Evolutionary conservation across 2,113 vertebrate species (phyloP).

Genomic region (Sapayoa aenigma): DNA sequence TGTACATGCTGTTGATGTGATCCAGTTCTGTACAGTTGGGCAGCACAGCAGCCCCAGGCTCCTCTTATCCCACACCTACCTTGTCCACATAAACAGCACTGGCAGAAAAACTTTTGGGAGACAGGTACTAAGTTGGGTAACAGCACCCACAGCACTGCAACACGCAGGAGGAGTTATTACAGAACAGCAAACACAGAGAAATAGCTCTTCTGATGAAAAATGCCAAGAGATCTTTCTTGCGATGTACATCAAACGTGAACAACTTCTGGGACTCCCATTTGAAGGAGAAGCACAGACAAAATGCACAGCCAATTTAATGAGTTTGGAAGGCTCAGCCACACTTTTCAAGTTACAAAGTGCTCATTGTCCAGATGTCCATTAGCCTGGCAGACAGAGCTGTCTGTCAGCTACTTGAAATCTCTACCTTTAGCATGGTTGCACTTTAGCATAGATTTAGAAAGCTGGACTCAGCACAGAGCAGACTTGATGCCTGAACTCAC

Average conservation of each 20-base stretch:
- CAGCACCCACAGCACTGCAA: neutral
- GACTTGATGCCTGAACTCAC: neutral
- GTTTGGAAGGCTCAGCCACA: neutral
- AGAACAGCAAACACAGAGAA: neutral
- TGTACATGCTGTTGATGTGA: neutral
- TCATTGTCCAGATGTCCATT: neutral
- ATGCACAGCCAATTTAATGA: neutral
- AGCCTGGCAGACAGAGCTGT: neutral
- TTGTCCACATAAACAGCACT: neutral
- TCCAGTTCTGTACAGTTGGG: neutral
- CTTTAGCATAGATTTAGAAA: neutral
- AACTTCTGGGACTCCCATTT: neutral
- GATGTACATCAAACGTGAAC: neutral
- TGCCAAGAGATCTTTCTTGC: neutral
- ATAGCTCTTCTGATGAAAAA: neutral
- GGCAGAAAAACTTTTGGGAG: accelerated
- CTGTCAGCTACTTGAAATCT: neutral
- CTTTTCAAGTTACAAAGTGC: neutral
- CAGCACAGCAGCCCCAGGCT: neutral
- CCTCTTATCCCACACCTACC: neutral
- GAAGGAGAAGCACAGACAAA: neutral
- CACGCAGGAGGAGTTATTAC: neutral
- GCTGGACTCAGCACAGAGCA: neutral
- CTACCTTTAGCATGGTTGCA: accelerated
- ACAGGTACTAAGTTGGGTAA: neutral